Base-by-base conservation (phyloP, 2,888 invertebrate species). In the Antitype chi region DNA sequence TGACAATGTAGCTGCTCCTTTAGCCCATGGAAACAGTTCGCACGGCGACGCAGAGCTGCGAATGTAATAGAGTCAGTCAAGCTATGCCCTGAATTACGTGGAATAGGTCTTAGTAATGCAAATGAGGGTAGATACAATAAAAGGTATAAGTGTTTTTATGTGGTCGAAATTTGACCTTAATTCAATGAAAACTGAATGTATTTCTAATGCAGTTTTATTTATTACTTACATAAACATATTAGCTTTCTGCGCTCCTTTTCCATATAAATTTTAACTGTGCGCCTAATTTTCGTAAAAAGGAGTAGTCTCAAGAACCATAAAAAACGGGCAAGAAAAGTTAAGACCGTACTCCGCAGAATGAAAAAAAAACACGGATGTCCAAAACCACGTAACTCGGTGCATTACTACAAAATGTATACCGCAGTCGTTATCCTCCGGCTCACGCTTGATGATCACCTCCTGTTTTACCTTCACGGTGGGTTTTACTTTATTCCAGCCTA, bases 401-500 rank as follows among this genome's bases (percentile, higher is more conserved):
- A 75, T 57, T 49, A 80, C 69, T 57, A 6, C 57, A 68, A 38
- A 47, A 55, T 74, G 47, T 78, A 62, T 85, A 83, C 81, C 85
- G 81, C 92, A 90, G 47, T 91, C 89, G 70, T 89, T 91, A 9
- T 94, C 95, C 0, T 87, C 83, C 0, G 95, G 95, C 80, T 96
- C 96, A n/a, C 85, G 87, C 86, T 96, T 96, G 67, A 96, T 91
- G 20, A 94, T 63, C 60, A 94, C 89, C 84, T 95, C 95, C 83
- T 93, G 93, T 83, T 96, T 96, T n/a, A 95, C 91, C 80, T 91
- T 90, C 77, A 93, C 89, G 0, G 85, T 90, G 3, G 88, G 76
- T 86, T 91, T 92, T 69, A 84, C 79, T 71, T 88, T 84, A 55
- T 88, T 87, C 90, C 91, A 91, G 81, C 93, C 94, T 94, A 91